Conservation (phyloP, 2,113 vertebrate genomes). For the Nycticorax nycticorax region DNA sequence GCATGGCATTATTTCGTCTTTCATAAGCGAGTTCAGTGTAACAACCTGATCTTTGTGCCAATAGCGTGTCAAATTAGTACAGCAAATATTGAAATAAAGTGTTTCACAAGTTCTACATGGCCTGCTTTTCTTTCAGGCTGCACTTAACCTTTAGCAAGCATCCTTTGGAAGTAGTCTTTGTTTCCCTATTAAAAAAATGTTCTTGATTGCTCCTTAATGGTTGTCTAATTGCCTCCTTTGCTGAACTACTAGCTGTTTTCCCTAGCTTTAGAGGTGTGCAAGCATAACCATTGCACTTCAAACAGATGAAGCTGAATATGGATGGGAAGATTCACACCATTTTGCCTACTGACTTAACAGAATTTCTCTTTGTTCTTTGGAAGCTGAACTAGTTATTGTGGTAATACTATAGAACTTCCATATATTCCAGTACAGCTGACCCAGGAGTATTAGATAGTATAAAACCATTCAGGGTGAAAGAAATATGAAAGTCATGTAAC, state of each 20-base stretch:
- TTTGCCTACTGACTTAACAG: neutral
- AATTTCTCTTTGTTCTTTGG: neutral
- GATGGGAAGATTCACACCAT: neutral
- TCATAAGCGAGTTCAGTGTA: constrained; percentile 5
- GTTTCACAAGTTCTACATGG: constrained; percentile 29
- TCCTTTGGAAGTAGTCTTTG: neutral
- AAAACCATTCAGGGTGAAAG: neutral
- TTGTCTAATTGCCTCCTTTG: neutral
- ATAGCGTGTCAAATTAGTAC: constrained; percentile 23
- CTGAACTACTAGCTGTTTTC: neutral
- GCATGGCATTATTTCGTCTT: constrained; percentile 34
- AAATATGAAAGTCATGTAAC: neutral
- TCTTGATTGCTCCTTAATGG: neutral
- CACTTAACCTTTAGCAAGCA: constrained; percentile 17
- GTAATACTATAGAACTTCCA: neutral
- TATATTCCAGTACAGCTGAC: neutral
- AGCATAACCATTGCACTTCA: neutral
- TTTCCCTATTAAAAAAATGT: neutral
- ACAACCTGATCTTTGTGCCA: constrained; percentile 11
- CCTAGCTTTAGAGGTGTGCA: neutral
- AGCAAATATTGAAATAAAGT: constrained; percentile 50
- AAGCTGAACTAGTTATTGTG: neutral
- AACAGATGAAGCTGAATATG: neutral
- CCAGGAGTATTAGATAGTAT: neutral
- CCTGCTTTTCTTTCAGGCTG: constrained; percentile 29